These are phyloP conservation scores for Anagrus nilaparvatae DNA, from an alignment of 1,140 invertebrate genomes.

Conservation along the genomic window DNA sequence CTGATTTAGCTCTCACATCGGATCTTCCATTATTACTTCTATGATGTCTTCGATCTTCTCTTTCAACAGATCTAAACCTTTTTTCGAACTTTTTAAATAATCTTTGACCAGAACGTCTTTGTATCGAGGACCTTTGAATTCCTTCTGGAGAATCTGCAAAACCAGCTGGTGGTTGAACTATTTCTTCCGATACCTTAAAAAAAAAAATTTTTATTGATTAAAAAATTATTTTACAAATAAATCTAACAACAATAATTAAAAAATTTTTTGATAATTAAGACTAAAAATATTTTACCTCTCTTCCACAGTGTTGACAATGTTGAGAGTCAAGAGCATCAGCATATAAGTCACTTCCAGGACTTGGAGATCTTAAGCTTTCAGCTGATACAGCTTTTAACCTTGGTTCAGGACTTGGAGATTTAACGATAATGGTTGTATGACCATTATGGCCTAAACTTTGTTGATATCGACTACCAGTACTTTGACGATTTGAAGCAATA, in stretches of 20 bases:
- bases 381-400: conserved; percentile 72
- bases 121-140: conserved; percentile 29
- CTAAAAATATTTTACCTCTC: conserved; percentile 46
- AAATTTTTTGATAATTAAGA: not conserved
- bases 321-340: conserved; percentile 27
- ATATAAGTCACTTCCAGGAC: conserved; percentile 75
- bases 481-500: conserved; percentile 28
- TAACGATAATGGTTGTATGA: conserved; percentile 28
- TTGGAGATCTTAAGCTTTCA: conserved; percentile 71
- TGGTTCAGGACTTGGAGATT: conserved; percentile 39
- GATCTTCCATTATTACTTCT: conserved; percentile 51
- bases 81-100: conserved; percentile 75
- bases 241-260: conserved; percentile 3
- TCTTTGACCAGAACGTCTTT: conserved; percentile 40
- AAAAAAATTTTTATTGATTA: conserved; percentile 18
- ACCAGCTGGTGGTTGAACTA: conserved; percentile 74
- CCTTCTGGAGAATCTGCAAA: conserved; percentile 75
- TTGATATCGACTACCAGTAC: conserved; percentile 31
- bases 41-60: conserved; percentile 50
- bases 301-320: conserved; percentile 70
- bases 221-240: conserved; percentile 11
- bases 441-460: conserved; percentile 35
- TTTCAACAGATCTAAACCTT: conserved; percentile 71
- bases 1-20: conserved; percentile 67
- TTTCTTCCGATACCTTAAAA: conserved; percentile 52